Conservation (phyloP, 2,113 vertebrate species). For the Mustela nigripes region DNA sequence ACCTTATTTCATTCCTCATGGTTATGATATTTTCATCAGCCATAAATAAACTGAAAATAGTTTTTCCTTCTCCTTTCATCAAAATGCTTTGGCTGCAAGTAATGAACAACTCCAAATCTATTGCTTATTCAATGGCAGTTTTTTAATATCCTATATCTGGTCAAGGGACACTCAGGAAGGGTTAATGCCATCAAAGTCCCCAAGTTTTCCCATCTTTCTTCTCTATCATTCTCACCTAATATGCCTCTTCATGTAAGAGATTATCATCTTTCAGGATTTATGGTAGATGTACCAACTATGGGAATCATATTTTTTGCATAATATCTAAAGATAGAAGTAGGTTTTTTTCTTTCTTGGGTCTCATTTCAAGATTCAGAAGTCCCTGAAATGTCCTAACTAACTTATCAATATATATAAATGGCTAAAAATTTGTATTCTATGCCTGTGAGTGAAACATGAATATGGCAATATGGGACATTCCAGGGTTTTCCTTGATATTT, state of each 20-base stretch:
- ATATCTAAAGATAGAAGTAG: background rate
- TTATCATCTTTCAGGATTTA: background rate
- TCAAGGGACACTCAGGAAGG: background rate
- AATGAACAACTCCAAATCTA: background rate
- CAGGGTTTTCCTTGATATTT: background rate
- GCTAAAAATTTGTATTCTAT: background rate
- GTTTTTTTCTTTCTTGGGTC: background rate
- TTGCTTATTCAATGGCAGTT: background rate
- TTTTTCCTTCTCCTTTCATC: background rate
- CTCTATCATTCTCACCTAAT: background rate
- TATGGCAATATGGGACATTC: background rate
- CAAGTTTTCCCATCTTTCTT: background rate
- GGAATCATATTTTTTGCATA: background rate
- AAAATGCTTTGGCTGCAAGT: background rate
- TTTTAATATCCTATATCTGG: background rate
- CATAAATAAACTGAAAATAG: background rate
- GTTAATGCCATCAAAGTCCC: background rate
- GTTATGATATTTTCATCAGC: background rate
- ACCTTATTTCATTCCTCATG: background rate
- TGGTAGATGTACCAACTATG: background rate
- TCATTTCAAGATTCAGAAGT: background rate
- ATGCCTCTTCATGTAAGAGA: background rate
- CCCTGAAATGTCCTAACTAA: background rate
- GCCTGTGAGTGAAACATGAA: background rate
- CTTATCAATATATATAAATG: background rate